Conservation (phyloP, 1,140 invertebrate genomes). For the Tribolium madens region DNA sequence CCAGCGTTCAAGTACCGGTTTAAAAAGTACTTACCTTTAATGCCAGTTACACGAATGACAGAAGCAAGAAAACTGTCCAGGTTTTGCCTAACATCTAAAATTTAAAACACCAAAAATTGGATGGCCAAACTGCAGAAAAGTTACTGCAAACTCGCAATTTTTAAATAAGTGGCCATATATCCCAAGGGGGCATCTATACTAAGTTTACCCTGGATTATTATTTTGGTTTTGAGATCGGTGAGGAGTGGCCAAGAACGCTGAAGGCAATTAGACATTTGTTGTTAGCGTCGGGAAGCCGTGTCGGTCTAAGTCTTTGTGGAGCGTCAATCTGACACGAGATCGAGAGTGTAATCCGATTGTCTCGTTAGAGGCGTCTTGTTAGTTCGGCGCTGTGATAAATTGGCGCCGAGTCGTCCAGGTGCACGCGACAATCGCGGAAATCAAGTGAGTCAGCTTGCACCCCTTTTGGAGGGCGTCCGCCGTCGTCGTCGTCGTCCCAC, state of each 20-base stretch:
- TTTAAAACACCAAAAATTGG: no score
- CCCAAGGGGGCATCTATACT: no score
- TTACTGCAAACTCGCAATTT: no score
- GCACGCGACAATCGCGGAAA: conserved; percentile 49
- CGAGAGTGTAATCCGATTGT: conserved; percentile 64
- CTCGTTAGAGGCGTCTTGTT: conserved; percentile 63
- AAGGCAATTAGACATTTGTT: conserved; percentile 4
- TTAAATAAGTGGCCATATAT: no score
- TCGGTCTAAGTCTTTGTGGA: conserved; percentile 49
- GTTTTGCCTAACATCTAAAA: no score
- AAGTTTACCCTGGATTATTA: no score
- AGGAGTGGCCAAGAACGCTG: neutral
- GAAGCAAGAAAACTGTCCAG: no score
- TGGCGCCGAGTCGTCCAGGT: conserved; percentile 55
- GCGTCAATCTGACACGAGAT: conserved; percentile 63
- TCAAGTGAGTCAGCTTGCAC: conserved; percentile 31
- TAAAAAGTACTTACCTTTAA: no score
- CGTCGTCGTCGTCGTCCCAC: conserved; percentile 13
- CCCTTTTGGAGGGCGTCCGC: neutral
- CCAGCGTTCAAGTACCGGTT: no score
- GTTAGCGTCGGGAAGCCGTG: conserved; percentile 22
- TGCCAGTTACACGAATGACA: no score
- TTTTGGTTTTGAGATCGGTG: neutral
- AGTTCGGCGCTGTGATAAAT: conserved; percentile 60
- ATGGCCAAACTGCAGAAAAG: no score